Percentiles rank a stretch among this genome's conserved stretches.
phyloP scores from a whole-genome alignment of 2,797 vertebrate species.

The Anas bahamensis region DNA sequence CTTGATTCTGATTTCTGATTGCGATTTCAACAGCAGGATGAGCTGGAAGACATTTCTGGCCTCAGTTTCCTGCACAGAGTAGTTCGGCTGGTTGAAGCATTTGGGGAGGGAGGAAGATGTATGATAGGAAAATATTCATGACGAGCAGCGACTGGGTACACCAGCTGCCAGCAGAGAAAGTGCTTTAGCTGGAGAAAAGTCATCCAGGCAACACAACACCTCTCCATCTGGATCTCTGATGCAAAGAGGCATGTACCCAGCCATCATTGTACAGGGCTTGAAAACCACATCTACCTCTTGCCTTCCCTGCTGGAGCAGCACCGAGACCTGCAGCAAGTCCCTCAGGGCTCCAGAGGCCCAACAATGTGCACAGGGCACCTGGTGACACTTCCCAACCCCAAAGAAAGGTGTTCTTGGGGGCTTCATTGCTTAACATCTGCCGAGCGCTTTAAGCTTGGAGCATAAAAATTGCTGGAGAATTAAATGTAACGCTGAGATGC shows the following conservation, averaged over 20 bases:
- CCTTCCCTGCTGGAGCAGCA: background rate
- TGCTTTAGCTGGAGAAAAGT: background rate
- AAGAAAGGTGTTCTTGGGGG: background rate
- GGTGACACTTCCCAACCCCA: background rate
- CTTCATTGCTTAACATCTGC: constrained; percentile 2
- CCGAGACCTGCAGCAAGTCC: background rate
- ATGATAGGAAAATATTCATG: background rate
- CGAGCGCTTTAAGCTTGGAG: background rate
- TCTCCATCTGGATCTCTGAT: background rate
- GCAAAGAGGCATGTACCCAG: fast-evolving
- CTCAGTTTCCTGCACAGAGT: background rate
- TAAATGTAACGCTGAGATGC: constrained; percentile 16
- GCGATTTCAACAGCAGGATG: background rate
- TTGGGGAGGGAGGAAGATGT: background rate
- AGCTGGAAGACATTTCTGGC: background rate
- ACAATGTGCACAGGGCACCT: background rate
- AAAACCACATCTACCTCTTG: fast-evolving
- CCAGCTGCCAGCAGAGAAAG: background rate
- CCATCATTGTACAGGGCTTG: background rate
- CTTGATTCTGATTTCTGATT: background rate
- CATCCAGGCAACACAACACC: fast-evolving
- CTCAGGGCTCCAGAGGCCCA: fast-evolving
- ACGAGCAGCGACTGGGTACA: background rate
- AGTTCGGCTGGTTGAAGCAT: background rate
- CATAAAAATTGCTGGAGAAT: constrained; percentile 25